Evolutionary conservation across 1,140 invertebrate species (phyloP).

Genomic region (Tetraneura akinire): DNA sequence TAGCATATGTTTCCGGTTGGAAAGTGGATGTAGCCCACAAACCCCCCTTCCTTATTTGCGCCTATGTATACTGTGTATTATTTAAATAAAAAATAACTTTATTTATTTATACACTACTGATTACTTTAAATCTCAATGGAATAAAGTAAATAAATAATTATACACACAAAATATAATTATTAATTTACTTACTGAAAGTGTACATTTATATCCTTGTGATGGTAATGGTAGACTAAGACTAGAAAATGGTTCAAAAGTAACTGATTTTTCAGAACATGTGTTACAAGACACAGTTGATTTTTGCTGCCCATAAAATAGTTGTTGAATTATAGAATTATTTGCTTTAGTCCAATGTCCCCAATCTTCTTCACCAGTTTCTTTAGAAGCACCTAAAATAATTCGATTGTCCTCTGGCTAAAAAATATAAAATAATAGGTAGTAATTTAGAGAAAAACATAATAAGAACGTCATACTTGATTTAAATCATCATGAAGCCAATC

Average conservation of each 20-base stretch:
- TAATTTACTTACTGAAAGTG: slow-evolving; percentile 68
- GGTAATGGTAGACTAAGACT: slow-evolving; percentile 84
- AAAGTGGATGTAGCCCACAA: too few relatives aligned
- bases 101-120: too few relatives aligned
- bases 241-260: slow-evolving; percentile 88
- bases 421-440: not conserved
- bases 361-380: slow-evolving; percentile 67
- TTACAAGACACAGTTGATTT: slow-evolving; percentile 80
- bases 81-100: too few relatives aligned
- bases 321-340: slow-evolving; percentile 77
- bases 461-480: slow-evolving; percentile 63
- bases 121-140: too few relatives aligned
- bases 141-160: not conserved
- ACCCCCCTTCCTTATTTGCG: too few relatives aligned
- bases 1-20: too few relatives aligned
- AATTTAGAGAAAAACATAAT: slow-evolving; percentile 16
- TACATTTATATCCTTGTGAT: slow-evolving; percentile 64
- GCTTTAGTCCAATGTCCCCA: slow-evolving; percentile 74
- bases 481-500: slow-evolving; percentile 90
- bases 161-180: slow-evolving; percentile 26
- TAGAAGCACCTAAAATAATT: slow-evolving; percentile 57
- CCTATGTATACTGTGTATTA: too few relatives aligned
- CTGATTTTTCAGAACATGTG: slow-evolving; percentile 73
- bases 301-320: slow-evolving; percentile 85
- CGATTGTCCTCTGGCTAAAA: slow-evolving; percentile 42